Conservation (phyloP, 2,113 vertebrate genomes). For the Prietella phreatophila region DNA sequence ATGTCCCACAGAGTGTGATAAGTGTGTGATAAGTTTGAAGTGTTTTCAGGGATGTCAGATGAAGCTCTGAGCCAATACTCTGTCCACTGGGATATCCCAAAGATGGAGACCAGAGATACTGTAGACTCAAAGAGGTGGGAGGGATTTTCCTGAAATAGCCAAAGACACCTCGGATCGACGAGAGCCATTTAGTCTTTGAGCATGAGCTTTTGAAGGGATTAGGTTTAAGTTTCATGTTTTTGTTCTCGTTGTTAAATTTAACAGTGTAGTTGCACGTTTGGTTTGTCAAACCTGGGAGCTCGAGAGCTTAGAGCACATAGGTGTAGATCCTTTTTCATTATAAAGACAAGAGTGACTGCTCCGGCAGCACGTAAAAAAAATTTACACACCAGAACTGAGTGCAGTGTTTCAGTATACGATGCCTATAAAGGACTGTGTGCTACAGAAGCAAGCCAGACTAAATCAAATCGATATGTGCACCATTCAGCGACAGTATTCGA, state of each 20-base stretch:
- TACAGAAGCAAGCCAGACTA: conserved; percentile 18
- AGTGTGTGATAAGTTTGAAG: conserved; percentile 54
- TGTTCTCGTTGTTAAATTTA: conserved; percentile 50
- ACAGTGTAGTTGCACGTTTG: conserved; percentile 31
- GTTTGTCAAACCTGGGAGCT: not conserved
- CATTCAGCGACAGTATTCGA: conserved; percentile 1
- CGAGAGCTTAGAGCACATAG: not conserved
- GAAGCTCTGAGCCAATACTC: conserved; percentile 40
- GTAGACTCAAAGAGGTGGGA: conserved; percentile 13
- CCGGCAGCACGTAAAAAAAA: not conserved
- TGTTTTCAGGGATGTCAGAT: conserved; percentile 47
- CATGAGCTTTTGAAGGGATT: conserved; percentile 43
- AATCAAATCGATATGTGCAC: conserved; percentile 11
- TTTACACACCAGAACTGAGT: not conserved
- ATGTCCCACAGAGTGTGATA: conserved; percentile 43
- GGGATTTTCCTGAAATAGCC: conserved; percentile 31
- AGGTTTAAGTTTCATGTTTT: conserved; percentile 43
- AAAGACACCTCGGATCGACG: conserved; percentile 31
- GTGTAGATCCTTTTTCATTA: conserved; percentile 4
- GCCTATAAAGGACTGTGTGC: not conserved
- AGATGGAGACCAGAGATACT: conserved; percentile 32
- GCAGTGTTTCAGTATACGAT: not conserved
- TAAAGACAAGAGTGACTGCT: not conserved
- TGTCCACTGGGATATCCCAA: conserved; percentile 26
- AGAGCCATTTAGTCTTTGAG: conserved; percentile 34